phyloP scores from a whole-genome alignment of 2,888 invertebrate genomes.

The Podotricha telesiphe region DNA sequence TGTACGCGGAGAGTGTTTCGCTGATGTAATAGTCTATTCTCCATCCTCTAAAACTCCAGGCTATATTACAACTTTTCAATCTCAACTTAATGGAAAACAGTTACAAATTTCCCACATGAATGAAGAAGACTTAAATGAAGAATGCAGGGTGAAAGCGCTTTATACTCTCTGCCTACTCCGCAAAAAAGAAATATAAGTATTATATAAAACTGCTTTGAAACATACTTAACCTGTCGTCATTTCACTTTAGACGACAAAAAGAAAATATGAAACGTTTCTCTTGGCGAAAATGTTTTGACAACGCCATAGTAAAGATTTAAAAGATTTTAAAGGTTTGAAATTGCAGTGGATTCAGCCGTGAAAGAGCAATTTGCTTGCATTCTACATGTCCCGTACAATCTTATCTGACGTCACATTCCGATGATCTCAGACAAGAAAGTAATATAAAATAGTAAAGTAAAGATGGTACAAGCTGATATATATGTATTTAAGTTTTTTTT shows the following conservation, averaged over 20 bases:
- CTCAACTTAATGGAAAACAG: no score
- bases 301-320: slow-evolving; percentile 13
- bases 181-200: no score
- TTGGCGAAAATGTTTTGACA: slow-evolving; percentile 21
- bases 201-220: neutral
- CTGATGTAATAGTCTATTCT: no score
- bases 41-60: no score
- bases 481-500: neutral
- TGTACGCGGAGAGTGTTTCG: no score
- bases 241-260: neutral
- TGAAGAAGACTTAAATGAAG: no score
- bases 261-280: slow-evolving; percentile 8
- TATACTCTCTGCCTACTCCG: no score
- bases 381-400: slow-evolving; percentile 31
- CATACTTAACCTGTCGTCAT: neutral
- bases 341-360: slow-evolving; percentile 26
- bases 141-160: no score
- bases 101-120: no score
- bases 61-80: no score
- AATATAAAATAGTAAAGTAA: neutral
- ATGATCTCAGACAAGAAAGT: slow-evolving; percentile 5
- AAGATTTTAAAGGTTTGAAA: slow-evolving; percentile 2
- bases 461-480: no score
- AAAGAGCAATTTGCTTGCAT: slow-evolving; percentile 34
- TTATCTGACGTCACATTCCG: slow-evolving; percentile 28